A percentile compares a stretch with the other conserved stretches of the same genome.
Conservation (phyloP, 2,797 vertebrate genomes). For the Sebastes steindachneri region DNA sequence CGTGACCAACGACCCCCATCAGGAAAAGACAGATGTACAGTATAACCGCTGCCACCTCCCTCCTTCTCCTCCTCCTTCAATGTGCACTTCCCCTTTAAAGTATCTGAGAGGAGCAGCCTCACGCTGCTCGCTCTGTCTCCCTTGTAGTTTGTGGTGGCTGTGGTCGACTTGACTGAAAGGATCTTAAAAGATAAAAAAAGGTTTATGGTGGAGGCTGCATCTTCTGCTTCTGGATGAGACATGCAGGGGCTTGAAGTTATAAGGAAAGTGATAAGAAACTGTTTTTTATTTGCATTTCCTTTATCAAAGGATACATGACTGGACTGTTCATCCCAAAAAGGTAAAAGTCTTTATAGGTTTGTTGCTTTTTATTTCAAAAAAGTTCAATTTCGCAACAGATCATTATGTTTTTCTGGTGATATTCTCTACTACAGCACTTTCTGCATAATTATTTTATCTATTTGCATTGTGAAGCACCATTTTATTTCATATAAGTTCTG, state of each 20-base stretch:
- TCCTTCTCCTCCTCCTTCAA: slow-evolving; percentile 41
- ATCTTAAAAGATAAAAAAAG: not conserved
- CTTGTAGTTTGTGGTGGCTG: not conserved
- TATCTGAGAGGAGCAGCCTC: slow-evolving; percentile 20
- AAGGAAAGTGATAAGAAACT: not conserved
- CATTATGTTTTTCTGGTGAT: not conserved
- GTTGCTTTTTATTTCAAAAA: not conserved
- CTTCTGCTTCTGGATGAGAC: not conserved
- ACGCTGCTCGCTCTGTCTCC: not conserved
- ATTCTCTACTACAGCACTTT: not conserved
- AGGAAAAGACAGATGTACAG: slow-evolving; percentile 20
- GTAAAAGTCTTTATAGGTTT: slow-evolving; percentile 14
- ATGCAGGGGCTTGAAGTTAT: not conserved
- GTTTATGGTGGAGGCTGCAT: not conserved
- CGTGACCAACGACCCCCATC: not conserved
- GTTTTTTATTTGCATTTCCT: not conserved
- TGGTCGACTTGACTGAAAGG: not conserved
- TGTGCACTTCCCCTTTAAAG: slow-evolving; percentile 68
- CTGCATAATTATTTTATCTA: not conserved
- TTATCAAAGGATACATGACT: not conserved
- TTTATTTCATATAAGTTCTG: not conserved
- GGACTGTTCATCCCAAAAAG: slow-evolving; percentile 24
- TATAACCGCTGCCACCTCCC: slow-evolving; percentile 18
- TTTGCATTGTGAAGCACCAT: not conserved
- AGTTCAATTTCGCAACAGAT: not conserved